phyloP scores from a whole-genome alignment of 2,113 vertebrate species.

The Pitta sordida region DNA sequence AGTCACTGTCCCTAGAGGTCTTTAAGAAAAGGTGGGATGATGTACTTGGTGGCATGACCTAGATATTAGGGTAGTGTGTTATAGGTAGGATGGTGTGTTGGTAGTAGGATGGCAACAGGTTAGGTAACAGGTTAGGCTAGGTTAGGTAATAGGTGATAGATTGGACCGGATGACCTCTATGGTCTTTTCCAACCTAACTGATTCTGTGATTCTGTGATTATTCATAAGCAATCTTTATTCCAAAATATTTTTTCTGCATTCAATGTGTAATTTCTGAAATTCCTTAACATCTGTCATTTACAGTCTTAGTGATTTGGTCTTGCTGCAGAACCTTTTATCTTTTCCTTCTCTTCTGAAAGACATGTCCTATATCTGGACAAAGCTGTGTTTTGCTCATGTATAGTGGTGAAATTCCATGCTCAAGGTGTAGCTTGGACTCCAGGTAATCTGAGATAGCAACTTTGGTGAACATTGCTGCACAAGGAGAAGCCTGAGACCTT shows the following conservation, averaged over 20 bases:
- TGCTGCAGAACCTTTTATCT: background rate
- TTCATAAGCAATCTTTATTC: background rate
- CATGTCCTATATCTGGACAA: background rate
- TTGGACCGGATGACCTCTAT: too few relatives aligned
- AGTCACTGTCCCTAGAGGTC: too few relatives aligned
- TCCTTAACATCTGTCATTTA: background rate
- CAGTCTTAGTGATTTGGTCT: background rate
- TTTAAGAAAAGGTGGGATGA: too few relatives aligned
- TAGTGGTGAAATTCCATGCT: background rate
- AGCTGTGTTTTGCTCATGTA: background rate
- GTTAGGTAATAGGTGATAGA: too few relatives aligned
- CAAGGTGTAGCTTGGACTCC: background rate
- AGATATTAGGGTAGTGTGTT: too few relatives aligned
- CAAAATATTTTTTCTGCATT: background rate
- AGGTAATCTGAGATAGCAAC: background rate
- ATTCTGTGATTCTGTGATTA: too few relatives aligned
- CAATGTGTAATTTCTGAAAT: background rate
- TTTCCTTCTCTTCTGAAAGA: background rate
- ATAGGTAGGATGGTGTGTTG: too few relatives aligned
- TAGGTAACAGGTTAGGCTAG: too few relatives aligned
- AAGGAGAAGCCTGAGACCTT: background rate
- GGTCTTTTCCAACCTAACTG: too few relatives aligned
- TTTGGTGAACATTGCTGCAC: background rate
- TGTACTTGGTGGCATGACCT: too few relatives aligned
- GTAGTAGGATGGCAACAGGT: too few relatives aligned